Conservation (phyloP, 35 echinoderm and acorn worm genomes). For the Ophiothrix spiculata region DNA sequence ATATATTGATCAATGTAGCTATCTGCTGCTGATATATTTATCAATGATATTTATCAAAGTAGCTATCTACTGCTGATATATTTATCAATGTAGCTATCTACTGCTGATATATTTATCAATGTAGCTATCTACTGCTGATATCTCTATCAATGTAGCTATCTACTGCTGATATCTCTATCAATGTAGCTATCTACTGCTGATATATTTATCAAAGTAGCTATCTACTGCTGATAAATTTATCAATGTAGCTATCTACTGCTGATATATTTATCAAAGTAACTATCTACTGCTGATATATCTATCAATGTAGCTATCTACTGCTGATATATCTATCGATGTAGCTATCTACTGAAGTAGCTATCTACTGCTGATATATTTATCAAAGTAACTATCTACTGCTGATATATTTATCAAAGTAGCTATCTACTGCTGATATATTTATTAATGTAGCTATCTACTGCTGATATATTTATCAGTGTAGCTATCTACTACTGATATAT, state of each 20-base stretch:
- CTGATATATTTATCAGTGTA: neutral
- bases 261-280: neutral
- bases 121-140: neutral
- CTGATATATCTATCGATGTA: neutral
- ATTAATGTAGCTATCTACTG: neutral
- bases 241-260: neutral
- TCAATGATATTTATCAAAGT: no score
- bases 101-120: neutral
- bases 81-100: neutral
- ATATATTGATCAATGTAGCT: neutral
- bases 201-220: neutral
- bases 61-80: neutral
- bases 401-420: neutral
- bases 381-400: neutral
- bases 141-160: neutral
- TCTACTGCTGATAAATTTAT: neutral
- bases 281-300: neutral
- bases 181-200: neutral
- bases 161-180: neutral
- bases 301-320: neutral
- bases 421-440: neutral
- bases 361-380: neutral
- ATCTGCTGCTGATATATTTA: neutral
- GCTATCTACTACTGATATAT: neutral
- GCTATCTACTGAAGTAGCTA: neutral